Evolutionary conservation across 2,797 vertebrate genomes (phyloP).

Genomic region (Somateria mollissima): DNA sequence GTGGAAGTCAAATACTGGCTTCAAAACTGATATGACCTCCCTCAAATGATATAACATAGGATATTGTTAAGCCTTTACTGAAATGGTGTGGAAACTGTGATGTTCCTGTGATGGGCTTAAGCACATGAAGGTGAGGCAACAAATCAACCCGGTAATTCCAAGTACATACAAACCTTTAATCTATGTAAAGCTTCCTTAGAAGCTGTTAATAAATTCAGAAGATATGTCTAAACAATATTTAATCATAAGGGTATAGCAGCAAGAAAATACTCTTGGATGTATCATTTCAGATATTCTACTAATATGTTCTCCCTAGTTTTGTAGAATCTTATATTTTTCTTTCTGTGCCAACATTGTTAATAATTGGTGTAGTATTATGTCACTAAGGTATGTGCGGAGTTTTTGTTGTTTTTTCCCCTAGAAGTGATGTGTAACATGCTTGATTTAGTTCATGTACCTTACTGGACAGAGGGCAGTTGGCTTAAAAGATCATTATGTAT

Average conservation of each 20-base stretch:
- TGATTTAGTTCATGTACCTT: background rate
- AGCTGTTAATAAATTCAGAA: conserved; percentile 3
- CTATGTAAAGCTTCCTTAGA: background rate
- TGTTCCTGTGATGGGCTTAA: conserved; percentile 20
- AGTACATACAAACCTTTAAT: background rate
- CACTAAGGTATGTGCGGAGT: background rate
- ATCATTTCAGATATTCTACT: background rate
- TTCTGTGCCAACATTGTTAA: background rate
- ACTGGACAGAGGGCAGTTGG: background rate
- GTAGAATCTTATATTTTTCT: background rate
- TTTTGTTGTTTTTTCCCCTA: background rate
- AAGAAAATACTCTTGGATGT: background rate
- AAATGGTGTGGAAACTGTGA: background rate
- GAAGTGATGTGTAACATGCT: background rate
- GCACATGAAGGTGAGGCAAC: background rate
- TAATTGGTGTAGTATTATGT: background rate
- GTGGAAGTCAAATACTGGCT: conserved; percentile 21
- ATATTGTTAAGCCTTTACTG: conserved; percentile 17
- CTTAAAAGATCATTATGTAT: background rate
- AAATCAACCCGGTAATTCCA: background rate
- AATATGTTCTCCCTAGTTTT: background rate
- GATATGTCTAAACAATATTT: background rate
- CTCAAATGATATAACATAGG: background rate
- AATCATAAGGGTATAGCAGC: background rate
- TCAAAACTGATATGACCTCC: background rate